Evolutionary conservation across 2,888 invertebrate genomes (phyloP).

Genomic region (Cephus spinipes): DNA sequence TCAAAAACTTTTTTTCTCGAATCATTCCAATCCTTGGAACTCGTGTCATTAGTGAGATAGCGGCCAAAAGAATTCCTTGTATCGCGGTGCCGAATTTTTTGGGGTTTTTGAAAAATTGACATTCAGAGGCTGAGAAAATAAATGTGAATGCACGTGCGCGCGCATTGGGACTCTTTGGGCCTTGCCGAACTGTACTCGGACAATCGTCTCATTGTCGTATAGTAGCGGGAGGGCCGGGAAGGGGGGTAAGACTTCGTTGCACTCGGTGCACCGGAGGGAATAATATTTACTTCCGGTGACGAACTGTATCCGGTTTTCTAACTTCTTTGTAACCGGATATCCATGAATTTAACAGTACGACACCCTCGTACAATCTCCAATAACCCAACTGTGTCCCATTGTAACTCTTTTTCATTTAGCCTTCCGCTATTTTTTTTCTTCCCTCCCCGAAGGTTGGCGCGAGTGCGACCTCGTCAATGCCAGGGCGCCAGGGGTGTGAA

Average conservation of each 20-base stretch:
- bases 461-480: slow-evolving; percentile 2
- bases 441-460: neutral
- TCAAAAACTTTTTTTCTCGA: neutral
- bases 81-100: neutral
- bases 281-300: slow-evolving; percentile 59
- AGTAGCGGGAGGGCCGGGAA: neutral
- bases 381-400: slow-evolving; percentile 27
- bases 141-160: neutral
- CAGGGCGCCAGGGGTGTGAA: slow-evolving; percentile 21
- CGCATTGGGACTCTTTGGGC: neutral
- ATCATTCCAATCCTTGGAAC: neutral
- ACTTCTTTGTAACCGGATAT: slow-evolving; percentile 39
- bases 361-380: slow-evolving; percentile 26
- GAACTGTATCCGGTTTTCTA: slow-evolving; percentile 34
- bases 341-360: slow-evolving; percentile 12
- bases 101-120: neutral
- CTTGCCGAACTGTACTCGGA: slow-evolving; percentile 20
- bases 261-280: slow-evolving; percentile 33
- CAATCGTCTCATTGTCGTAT: slow-evolving; percentile 54
- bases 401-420: slow-evolving; percentile 24
- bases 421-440: slow-evolving; percentile 10
- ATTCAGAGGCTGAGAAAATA: neutral
- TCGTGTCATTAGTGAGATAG: neutral
- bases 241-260: neutral
- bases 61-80: neutral